phyloP scores from a whole-genome alignment of 2,797 vertebrate species.

The Neosilurus mollespiculum region DNA sequence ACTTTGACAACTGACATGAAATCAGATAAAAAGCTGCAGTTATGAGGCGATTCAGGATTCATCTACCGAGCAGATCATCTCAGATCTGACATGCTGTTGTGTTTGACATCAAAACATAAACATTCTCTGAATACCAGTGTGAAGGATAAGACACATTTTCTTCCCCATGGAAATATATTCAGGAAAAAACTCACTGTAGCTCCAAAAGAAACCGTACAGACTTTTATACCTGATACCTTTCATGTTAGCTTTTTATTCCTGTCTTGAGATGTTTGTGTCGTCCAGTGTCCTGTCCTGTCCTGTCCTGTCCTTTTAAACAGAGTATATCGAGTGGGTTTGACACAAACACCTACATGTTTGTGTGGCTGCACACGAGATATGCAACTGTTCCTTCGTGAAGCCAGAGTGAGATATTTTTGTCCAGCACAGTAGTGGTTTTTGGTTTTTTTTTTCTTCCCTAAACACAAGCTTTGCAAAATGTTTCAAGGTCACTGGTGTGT shows the following conservation, averaged over 20 bases:
- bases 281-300: neutral
- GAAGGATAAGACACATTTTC: too few relatives aligned
- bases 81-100: neutral
- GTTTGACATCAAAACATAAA: neutral
- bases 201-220: neutral
- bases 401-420: constrained; percentile 15
- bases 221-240: neutral
- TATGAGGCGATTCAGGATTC: neutral
- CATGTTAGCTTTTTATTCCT: neutral
- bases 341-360: neutral
- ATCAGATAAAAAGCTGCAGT: neutral
- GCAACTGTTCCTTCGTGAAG: neutral
- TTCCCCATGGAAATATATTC: neutral
- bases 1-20: neutral
- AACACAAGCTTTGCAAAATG: neutral
- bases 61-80: neutral
- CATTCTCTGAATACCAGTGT: neutral
- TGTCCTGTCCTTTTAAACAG: neutral
- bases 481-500: constrained; percentile 58
- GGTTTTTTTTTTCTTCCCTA: constrained; percentile 32
- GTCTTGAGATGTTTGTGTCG: neutral
- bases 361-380: neutral
- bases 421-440: neutral
- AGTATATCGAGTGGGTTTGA: neutral
- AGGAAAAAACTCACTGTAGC: neutral